These are phyloP conservation scores for Onychostoma macrolepis DNA, from an alignment of 2,113 vertebrate species.

Conservation along the genomic window DNA sequence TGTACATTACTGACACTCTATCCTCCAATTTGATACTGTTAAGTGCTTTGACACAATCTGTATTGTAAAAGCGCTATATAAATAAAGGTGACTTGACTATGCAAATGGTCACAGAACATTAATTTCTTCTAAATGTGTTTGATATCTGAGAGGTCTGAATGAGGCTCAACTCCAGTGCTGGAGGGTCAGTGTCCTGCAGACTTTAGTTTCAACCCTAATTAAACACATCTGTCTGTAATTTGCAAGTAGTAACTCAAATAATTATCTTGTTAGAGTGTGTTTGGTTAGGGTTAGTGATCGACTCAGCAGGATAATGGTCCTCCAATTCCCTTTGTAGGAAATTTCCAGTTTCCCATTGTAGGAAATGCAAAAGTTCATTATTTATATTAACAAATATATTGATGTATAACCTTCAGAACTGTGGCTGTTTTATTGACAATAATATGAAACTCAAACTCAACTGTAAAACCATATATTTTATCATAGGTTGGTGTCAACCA, in stretches of 20 bases:
- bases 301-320: background rate
- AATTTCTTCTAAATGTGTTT: background rate
- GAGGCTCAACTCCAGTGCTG: background rate
- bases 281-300: background rate
- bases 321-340: background rate
- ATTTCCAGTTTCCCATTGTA: background rate
- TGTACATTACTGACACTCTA: no score
- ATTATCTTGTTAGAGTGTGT: background rate
- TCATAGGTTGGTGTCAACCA: background rate
- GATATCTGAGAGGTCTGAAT: background rate
- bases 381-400: background rate
- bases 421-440: background rate
- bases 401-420: background rate
- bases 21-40: no score
- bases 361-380: background rate
- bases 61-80: no score
- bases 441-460: background rate
- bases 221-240: background rate
- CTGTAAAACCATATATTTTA: background rate
- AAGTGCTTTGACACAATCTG: no score
- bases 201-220: no score
- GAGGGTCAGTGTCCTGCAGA: background rate
- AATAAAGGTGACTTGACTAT: no score
- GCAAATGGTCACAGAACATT: background rate
- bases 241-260: background rate